A percentile compares a stretch with the other conserved stretches of the same genome.
Evolutionary conservation across 2,797 vertebrate genomes (phyloP).

Genomic region (Cheracebus regulus): DNA sequence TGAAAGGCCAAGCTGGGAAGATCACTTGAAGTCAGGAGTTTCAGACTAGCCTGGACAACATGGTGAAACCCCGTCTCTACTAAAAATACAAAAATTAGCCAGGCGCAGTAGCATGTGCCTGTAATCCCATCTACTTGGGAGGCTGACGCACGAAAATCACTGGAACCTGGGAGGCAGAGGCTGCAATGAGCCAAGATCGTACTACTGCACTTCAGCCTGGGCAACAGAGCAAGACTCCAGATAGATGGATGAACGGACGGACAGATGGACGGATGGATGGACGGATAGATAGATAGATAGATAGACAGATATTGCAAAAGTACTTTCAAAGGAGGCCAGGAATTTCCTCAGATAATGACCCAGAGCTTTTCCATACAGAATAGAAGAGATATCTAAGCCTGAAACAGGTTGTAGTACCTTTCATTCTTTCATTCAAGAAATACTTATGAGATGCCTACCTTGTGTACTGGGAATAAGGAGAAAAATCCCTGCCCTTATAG

Average conservation of each 20-base stretch:
- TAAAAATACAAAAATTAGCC: neutral
- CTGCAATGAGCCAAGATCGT: neutral
- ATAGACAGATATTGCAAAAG: neutral
- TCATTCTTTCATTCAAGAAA: neutral
- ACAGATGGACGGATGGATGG: rapidly evolving
- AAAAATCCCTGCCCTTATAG: neutral
- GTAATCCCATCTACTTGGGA: neutral
- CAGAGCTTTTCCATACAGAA: slow-evolving; percentile 1
- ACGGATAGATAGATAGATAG: no score
- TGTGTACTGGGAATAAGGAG: neutral
- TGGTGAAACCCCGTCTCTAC: neutral
- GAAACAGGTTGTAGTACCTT: neutral
- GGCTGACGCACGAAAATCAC: neutral
- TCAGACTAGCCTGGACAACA: neutral
- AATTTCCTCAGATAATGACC: neutral
- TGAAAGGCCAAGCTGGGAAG: neutral
- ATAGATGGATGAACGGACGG: no score
- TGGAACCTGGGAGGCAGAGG: neutral
- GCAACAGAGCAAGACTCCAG: neutral
- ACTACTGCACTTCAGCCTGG: neutral
- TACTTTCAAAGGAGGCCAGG: neutral
- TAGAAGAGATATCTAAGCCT: neutral
- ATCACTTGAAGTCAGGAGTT: neutral
- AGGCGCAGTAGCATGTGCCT: rapidly evolving
- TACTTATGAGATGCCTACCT: neutral